Conservation (phyloP, 37 sponge, comb jelly and placozoan genomes). For the Cladorhizidae sp. region DNA sequence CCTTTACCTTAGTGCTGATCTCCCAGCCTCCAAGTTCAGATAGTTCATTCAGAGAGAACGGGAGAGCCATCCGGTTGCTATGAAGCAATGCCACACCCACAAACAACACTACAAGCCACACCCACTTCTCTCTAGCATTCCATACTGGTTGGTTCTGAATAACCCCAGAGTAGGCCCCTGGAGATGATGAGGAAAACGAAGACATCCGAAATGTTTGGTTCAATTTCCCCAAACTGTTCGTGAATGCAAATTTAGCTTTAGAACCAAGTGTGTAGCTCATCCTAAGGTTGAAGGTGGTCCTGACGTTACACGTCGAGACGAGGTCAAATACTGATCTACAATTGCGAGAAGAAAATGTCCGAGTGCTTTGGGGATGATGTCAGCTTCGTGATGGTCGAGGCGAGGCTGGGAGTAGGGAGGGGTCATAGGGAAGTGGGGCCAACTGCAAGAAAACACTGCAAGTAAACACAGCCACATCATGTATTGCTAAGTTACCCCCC, state of each 20-base stretch:
- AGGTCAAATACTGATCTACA: not conserved
- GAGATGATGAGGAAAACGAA: not conserved
- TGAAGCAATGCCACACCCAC: slow-evolving; percentile 26
- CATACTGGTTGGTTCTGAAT: slow-evolving; percentile 23
- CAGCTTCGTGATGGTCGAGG: too few relatives aligned
- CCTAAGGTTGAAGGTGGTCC: not conserved
- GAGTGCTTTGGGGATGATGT: not conserved
- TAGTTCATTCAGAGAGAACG: slow-evolving; percentile 31
- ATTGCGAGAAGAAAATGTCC: not conserved
- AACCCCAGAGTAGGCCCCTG: slow-evolving; percentile 1
- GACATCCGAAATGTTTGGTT: not conserved
- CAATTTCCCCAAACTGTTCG: not conserved
- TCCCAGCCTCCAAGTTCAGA: slow-evolving; percentile 30
- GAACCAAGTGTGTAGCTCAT: not conserved
- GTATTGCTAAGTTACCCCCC: too few relatives aligned
- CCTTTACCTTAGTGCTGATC: slow-evolving; percentile 11
- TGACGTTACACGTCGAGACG: not conserved
- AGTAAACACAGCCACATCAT: too few relatives aligned
- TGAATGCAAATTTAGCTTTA: slow-evolving; percentile 3
- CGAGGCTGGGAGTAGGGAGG: too few relatives aligned
- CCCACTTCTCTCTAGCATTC: slow-evolving; percentile 1
- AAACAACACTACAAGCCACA: slow-evolving; percentile 33
- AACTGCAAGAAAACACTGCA: not conserved
- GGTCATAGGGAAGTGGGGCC: not conserved
- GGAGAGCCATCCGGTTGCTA: slow-evolving; percentile 21